A percentile compares a stretch with the other conserved stretches of the same genome.
phyloP scores from a whole-genome alignment of 2,888 invertebrate species.

The Maniola hyperantus region DNA sequence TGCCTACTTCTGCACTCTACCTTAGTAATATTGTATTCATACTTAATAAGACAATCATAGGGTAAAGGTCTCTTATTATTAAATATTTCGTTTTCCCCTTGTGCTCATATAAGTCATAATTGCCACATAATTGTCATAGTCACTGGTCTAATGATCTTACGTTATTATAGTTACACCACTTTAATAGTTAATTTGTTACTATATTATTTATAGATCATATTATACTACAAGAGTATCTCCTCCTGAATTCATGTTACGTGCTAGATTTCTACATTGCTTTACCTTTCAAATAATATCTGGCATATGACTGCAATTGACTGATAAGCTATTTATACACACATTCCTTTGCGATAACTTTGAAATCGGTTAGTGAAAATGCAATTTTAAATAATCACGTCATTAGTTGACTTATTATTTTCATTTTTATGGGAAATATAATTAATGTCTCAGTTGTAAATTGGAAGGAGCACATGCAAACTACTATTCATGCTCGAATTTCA shows the following conservation, averaged over 20 bases:
- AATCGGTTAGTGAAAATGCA: slow-evolving; percentile 13
- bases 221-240: neutral
- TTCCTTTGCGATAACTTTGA: slow-evolving; percentile 38
- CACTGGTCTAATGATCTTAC: slow-evolving; percentile 27
- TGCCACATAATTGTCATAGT: slow-evolving; percentile 46
- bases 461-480: neutral
- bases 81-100: slow-evolving; percentile 49
- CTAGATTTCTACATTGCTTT: slow-evolving; percentile 20
- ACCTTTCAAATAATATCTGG: slow-evolving; percentile 19
- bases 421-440: neutral
- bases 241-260: slow-evolving; percentile 34
- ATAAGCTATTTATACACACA: slow-evolving; percentile 38
- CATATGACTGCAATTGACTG: slow-evolving; percentile 25
- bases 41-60: slow-evolving; percentile 7
- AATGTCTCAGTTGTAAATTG: neutral
- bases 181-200: slow-evolving; percentile 49
- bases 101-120: slow-evolving; percentile 37
- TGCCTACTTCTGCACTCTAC: neutral
- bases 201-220: slow-evolving; percentile 45
- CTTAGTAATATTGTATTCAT: neutral
- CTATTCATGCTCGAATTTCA: slow-evolving; percentile 36
- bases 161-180: slow-evolving; percentile 56
- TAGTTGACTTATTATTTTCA: too few relatives aligned
- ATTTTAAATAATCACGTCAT: too few relatives aligned
- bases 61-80: slow-evolving; percentile 23